These are phyloP conservation scores for Drosophila villosipedis DNA, from an alignment of 2,888 invertebrate genomes.

Conservation along the genomic window DNA sequence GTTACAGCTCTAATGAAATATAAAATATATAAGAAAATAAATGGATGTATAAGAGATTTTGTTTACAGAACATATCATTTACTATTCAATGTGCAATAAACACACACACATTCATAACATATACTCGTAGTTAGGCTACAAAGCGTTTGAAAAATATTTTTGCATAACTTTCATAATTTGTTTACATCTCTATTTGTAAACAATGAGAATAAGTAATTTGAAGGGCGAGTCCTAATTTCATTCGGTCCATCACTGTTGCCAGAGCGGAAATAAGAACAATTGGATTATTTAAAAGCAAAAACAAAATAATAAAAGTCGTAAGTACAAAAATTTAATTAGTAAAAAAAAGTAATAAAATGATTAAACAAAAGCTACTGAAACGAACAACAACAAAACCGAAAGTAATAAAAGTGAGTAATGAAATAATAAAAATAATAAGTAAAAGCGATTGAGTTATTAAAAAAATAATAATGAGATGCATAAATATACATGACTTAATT, in stretches of 20 bases:
- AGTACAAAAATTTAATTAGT: background rate
- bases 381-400: background rate
- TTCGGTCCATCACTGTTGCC: slow-evolving; percentile 14
- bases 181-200: slow-evolving; percentile 44
- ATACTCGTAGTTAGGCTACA: slow-evolving; percentile 4
- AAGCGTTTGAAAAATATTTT: slow-evolving; percentile 29
- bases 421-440: background rate
- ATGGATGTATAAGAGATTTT: slow-evolving; percentile 4
- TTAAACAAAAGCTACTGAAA: background rate
- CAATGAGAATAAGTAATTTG: slow-evolving; percentile 34
- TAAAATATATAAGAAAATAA: slow-evolving; percentile 8
- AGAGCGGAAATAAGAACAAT: slow-evolving; percentile 5
- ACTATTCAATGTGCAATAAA: slow-evolving; percentile 9
- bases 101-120: background rate
- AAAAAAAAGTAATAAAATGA: background rate
- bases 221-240: slow-evolving; percentile 49
- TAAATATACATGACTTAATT: background rate
- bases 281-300: background rate
- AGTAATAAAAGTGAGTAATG: background rate
- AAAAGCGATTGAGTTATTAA: background rate
- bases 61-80: slow-evolving; percentile 43
- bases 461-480: background rate
- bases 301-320: background rate
- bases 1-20: background rate
- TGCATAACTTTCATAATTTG: slow-evolving; percentile 32